Evolutionary conservation across 2,797 vertebrate genomes (phyloP), one percentile per base, ranked within the genome.

Genomic region (Sebastes vulpes): DNA sequence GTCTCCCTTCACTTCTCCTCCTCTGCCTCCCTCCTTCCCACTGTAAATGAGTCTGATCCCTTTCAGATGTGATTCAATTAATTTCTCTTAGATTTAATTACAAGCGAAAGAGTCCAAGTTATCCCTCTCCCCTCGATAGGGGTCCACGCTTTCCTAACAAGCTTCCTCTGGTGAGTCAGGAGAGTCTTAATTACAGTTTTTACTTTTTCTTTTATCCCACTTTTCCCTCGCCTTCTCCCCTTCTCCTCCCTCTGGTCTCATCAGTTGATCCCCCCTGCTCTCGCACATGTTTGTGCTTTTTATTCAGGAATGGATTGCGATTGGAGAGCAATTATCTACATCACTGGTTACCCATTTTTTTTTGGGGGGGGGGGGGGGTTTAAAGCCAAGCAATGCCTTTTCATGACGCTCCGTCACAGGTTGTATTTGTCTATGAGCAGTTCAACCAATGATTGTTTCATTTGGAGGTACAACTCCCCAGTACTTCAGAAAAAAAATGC

Each of bases 71-170:
- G 95, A 96, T 96, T 96, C 94, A 96, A 95, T 96, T 96, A 96
- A 96, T 96, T 96, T 96, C 93, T 94, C 91, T 95, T 95, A 95
- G 95, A 96, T 96, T 96, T 96, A 96, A 96, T 97, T 96, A 96
- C 94, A 94, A 91, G 93, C 85, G 75, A 94, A 94, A 94, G 94
- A 95, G 93, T 96, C 95, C 89, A 93, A 95, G 94, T 95, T 95
- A 95, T 96, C 93, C 92, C 83, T 93, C 91, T 95, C 85, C 88
- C 91, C 94, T 93, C 83, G 64, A 93, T 94, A 93, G 95, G 95
- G 94, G 94, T 93, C 94, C 89, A 79, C 67, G 63, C 89, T 92
- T 93, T 93, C 79, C 92, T 96, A 96, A 96, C 94, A 94, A 95
- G 95, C 94, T 81, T 91, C 92, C 95, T 92, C 95, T 90, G 81